phyloP scores from a whole-genome alignment of 1,140 invertebrate species.

The Laupala kohalensis region DNA sequence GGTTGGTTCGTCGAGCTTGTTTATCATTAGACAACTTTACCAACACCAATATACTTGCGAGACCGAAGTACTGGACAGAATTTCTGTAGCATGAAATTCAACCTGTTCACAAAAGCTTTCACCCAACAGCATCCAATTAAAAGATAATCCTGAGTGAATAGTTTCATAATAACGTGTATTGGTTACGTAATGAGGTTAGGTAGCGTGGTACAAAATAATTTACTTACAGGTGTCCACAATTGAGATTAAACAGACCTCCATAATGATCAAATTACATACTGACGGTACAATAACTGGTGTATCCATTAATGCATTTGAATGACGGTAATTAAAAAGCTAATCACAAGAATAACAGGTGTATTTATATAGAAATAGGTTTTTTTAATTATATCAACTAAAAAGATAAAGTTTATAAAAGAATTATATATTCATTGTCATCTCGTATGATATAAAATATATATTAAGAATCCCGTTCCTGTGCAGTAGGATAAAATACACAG shows the following conservation, averaged over 20 bases:
- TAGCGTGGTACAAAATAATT: background rate
- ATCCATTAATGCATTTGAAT: too few relatives aligned
- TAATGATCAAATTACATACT: background rate
- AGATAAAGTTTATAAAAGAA: too few relatives aligned
- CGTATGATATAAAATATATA: too few relatives aligned
- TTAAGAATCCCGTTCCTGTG: too few relatives aligned
- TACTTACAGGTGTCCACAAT: background rate
- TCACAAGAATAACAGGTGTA: too few relatives aligned
- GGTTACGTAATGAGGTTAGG: background rate
- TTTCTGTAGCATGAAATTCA: background rate
- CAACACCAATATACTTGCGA: background rate
- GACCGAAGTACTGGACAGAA: background rate
- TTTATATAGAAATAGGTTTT: too few relatives aligned
- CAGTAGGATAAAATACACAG: too few relatives aligned
- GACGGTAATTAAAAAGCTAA: too few relatives aligned
- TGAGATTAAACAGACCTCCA: background rate
- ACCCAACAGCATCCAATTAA: background rate
- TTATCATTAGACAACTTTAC: background rate
- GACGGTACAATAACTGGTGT: too few relatives aligned
- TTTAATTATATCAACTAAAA: too few relatives aligned
- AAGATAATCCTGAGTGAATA: background rate
- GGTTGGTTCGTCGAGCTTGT: background rate
- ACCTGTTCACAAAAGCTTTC: background rate
- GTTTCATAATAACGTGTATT: background rate
- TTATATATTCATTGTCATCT: too few relatives aligned